These are phyloP conservation scores for Brachionus rubens DNA, from an alignment of 1,140 invertebrate species.

Conservation along the genomic window DNA sequence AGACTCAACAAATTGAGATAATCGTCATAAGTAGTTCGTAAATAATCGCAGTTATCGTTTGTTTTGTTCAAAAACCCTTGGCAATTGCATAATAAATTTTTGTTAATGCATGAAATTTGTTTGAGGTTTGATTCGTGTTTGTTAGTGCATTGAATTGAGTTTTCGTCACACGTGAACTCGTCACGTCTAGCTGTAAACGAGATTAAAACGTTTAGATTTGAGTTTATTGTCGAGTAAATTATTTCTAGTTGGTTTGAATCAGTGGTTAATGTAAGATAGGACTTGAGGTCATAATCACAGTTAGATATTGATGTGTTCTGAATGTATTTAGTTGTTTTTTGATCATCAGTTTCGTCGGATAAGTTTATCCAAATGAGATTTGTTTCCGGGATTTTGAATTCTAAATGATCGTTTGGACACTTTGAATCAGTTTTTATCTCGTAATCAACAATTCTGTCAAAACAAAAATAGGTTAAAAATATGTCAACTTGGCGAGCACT, in stretches of 20 bases:
- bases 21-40: background rate
- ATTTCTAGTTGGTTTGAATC: background rate
- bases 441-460: background rate
- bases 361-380: background rate
- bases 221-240: background rate
- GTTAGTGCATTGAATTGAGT: background rate
- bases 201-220: background rate
- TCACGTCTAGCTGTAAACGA: background rate
- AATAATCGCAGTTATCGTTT: too few relatives aligned
- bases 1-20: background rate
- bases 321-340: background rate
- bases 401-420: background rate
- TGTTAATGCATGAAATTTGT: background rate
- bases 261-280: background rate
- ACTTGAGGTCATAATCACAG: background rate
- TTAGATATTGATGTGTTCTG: background rate
- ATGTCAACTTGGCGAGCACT: background rate
- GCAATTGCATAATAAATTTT: slow-evolving; percentile 8
- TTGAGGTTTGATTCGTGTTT: background rate
- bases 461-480: background rate
- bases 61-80: background rate
- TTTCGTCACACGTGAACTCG: background rate
- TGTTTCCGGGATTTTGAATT: background rate
- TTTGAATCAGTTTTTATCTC: background rate
- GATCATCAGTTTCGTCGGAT: background rate